phyloP scores from a whole-genome alignment of 2,113 vertebrate species.

The Callospermophilus lateralis region DNA sequence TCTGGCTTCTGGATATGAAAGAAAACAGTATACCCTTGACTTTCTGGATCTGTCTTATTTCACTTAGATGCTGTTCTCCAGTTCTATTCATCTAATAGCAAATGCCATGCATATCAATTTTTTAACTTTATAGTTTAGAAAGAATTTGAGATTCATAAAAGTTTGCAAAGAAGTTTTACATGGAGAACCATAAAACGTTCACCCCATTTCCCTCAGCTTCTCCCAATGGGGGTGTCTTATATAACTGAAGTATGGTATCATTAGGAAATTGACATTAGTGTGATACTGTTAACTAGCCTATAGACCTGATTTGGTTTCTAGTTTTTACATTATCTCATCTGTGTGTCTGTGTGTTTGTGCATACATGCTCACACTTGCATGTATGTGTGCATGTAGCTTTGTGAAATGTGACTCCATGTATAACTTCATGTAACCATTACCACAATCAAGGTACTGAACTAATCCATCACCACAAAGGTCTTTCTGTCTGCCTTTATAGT shows the following conservation, averaged over 20 bases:
- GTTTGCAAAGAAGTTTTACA: not conserved
- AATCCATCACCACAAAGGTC: not conserved
- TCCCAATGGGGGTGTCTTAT: not conserved
- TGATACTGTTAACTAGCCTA: not conserved
- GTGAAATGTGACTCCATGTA: not conserved
- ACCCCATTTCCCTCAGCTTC: not conserved
- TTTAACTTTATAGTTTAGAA: constrained; percentile 50
- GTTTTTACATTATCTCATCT: not conserved
- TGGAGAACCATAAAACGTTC: not conserved
- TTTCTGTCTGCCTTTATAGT: not conserved
- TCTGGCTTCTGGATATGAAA: too few relatives aligned
- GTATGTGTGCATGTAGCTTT: not conserved
- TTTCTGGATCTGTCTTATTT: too few relatives aligned
- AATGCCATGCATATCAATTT: not conserved
- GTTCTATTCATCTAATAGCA: too few relatives aligned
- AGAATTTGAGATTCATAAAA: constrained; percentile 8
- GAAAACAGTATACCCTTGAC: too few relatives aligned
- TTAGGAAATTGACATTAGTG: not conserved
- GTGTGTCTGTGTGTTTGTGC: not conserved
- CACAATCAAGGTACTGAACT: not conserved
- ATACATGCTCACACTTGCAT: too few relatives aligned
- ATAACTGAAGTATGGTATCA: not conserved
- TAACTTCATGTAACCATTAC: not conserved
- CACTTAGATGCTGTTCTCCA: too few relatives aligned
- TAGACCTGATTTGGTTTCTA: not conserved